Base-by-base conservation (phyloP, 2,888 invertebrate species). In the Tricholauxania praeusta region DNA sequence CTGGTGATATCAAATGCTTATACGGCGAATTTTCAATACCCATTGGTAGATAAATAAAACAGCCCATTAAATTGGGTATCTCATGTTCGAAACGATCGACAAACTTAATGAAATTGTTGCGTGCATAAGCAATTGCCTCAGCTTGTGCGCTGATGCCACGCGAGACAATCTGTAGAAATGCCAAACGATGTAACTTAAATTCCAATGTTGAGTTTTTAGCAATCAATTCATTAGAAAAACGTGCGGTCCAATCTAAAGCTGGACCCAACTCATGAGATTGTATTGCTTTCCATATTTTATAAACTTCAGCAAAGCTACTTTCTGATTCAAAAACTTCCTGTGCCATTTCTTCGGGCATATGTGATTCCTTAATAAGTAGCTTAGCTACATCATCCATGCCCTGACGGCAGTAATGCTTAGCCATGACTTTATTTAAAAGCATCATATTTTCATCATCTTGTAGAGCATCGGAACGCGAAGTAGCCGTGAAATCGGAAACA, bases 301-400 rank as follows among this genome's bases (percentile, higher is more conserved):
- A 97, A 74, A 96, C 87, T 87, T 95, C 94, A 6, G 88, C 86
- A 72, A 95, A 96, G 5, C 94, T 94, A 81, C 94, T 93, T 51
- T 84, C 84, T 80, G 93, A 86, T 47, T 87, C 85, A 55, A 85
- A 86, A 5, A 87, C 84, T 77, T 86, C 85, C 53, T 82, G 80
- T 17, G 87, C 86, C 68, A 86, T 82, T 10, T 81, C 82, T 14
- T 82, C 81, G 14, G 81, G 75, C 87, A 86, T 86, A 70, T 82
- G 80, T 28, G 83, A 85, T 75, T 86, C 87, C 49, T 83, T 84
- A n/a, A 88, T 83, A 62, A 96, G 87, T 79, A 93, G 91, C 83
- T 97, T 96, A 3, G 97, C 97, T 51, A 98, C 96, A 71, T 97
- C 96, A 78, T 97, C 91, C 91, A 96, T 92, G 59, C 98, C 98